Percentiles rank a stretch among this genome's conserved stretches.
These are phyloP conservation scores for Daboia siamensis DNA, from an alignment of 2,113 vertebrate genomes.

Conservation along the genomic window DNA sequence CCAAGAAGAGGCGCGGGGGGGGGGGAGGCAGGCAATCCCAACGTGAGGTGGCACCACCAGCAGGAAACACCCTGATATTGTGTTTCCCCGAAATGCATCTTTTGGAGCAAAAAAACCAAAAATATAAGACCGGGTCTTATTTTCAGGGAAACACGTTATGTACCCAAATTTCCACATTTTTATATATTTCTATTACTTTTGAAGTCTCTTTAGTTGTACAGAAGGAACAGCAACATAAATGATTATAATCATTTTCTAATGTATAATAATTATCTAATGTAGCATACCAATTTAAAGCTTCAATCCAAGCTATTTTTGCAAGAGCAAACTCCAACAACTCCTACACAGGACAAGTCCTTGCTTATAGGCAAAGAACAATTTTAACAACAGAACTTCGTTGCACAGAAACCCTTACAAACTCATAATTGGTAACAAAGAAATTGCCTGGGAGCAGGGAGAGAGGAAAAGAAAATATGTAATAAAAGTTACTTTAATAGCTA, in stretches of 20 bases:
- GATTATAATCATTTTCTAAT: not conserved
- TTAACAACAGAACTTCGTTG: not conserved
- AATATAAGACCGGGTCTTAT: too few species aligned
- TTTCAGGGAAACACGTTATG: too few species aligned
- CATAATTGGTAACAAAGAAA: not conserved
- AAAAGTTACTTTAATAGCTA: constrained; percentile 71
- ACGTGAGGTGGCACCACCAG: too few species aligned
- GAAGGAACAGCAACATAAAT: not conserved
- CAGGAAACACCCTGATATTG: too few species aligned
- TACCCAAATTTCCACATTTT: not conserved
- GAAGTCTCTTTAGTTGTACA: not conserved
- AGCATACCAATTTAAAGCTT: not conserved
- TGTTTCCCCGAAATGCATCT: too few species aligned
- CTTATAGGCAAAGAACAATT: not conserved
- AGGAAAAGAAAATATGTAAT: constrained; percentile 45
- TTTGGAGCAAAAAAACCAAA: too few species aligned
- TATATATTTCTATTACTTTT: not conserved
- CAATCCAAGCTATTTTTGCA: not conserved
- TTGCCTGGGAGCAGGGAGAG: not conserved
- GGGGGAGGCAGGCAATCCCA: too few species aligned
- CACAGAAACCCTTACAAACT: not conserved
- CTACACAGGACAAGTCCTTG: not conserved
- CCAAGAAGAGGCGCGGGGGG: too few species aligned
- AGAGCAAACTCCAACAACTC: not conserved
- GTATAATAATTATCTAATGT: not conserved